Evolutionary conservation across 2,888 invertebrate species (phyloP), one percentile per base, ranked within the genome.

Genomic region (Merodon equestris): DNA sequence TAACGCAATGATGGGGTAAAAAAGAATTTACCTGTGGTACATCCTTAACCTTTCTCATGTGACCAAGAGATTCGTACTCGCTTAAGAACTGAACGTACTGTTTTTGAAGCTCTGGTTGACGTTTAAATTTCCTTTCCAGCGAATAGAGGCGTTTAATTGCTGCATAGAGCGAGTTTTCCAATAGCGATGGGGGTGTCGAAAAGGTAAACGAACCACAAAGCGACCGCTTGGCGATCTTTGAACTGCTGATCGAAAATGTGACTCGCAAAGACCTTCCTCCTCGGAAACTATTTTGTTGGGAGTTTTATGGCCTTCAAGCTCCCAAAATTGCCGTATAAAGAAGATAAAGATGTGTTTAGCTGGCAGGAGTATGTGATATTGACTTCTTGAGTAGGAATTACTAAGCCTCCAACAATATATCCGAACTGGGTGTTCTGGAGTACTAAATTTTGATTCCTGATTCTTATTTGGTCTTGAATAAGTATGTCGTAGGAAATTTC

Each of bases 361-460:
- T 40, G 3, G 10, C 12, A 53, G 9, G 42, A 44, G 51, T 14
- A 15, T 1, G 42, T 42, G 42, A 38, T 54, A 1, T 17, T 42
- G 9, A n/a, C 13, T n/a, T 27, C 36, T 15, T 7, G 10, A 10
- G 27, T 17, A 19, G 51, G 13, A 45, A 34, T 5, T 5, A 61
- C 27, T 13, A 19, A 13, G 14, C 70, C 70, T 27, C 38, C 34
- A n/a, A 63, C 53, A 13, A 75, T 54, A 14, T 17, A 75, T 17
- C 75, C 75, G 1, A 75, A 27, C 38, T 58, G 36, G 10, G 51
- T 64, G 38, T 58, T 64, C 51, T 73, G 64, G 17, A 51, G 18
- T 53, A 40, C 10, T 40, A 10, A 2, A n/a, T 3, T 42, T 13
- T 44, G 18, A 15, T 44, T 17, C 27, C 27, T 44, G 1, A 64